Base-by-base conservation (phyloP, 2,797 vertebrate species). In the Tangara arthus region DNA sequence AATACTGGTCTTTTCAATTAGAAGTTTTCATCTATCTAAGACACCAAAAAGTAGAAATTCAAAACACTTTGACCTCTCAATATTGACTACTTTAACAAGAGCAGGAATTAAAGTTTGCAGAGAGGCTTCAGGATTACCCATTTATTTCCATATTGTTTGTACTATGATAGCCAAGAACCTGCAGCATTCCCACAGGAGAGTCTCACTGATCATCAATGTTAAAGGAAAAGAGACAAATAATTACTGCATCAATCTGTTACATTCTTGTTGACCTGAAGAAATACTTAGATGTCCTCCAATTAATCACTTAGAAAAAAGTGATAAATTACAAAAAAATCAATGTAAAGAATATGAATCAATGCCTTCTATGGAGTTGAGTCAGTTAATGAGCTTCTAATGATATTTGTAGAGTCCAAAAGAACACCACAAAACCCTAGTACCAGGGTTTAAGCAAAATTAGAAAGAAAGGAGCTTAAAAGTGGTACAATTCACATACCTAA, bases 401-500 rank as follows among this genome's bases (percentile, higher is more conserved):
- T 46, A 84, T 0, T 1, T 70, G 32, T 6, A 69, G n/a, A 71
- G 9, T 61, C 57, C 39, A 73, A 85, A 82, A 86, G 68, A 91
- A 35, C 42, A 93, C 66, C 37, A 79, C 34, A 55, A 44, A n/a
- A 70, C n/a, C 65, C 35, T 68, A 68, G 27, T 68, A 83, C 23
- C 49, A 32, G 20, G 44, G 32, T 50, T 94, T 61, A 89, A 78
- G 59, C 34, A 93, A 90, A 96, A 91, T 87, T 81, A 79, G 49
- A 65, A 82, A 83, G 86, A 82, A 89, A 82, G 15, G 16, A 88
- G 47, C 47, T 71, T 60, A 80, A 27, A 76, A 88, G 68, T 65
- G 16, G 69, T 90, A 84, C 59, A 68, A 73, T 79, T 82, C 57
- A 92, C 97, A 50, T 98, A 99, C 99, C 99, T 99, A 98, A 99